These are phyloP conservation scores for Perognathus longimembris DNA, from an alignment of 2,113 vertebrate species.

Conservation along the genomic window DNA sequence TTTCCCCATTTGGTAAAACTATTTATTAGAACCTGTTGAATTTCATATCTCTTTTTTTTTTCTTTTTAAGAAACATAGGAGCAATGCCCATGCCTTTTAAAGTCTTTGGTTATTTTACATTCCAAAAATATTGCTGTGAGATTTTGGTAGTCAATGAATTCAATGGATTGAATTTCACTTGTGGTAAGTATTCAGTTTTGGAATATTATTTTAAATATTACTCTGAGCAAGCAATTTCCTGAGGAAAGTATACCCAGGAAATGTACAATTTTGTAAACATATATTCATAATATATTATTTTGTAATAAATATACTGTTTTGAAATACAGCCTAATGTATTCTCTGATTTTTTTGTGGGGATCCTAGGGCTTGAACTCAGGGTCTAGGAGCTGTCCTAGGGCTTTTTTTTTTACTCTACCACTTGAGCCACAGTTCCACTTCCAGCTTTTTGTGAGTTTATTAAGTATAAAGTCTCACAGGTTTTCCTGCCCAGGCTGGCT, in stretches of 20 bases:
- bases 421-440: too few species aligned
- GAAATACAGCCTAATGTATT: conserved; percentile 12
- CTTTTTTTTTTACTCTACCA: too few species aligned
- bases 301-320: conserved; percentile 29
- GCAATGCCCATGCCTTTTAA: conserved; percentile 94
- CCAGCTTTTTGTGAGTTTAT: too few species aligned
- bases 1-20: conserved; percentile 30
- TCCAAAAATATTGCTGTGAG: conserved; percentile 97
- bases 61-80: conserved; percentile 89
- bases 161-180: conserved; percentile 92
- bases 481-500: too few species aligned
- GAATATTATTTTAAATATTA: conserved; percentile 17
- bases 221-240: conserved; percentile 9
- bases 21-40: conserved; percentile 6
- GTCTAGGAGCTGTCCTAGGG: too few species aligned
- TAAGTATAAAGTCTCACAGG: too few species aligned
- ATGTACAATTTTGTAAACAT: neutral
- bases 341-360: too few species aligned
- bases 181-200: conserved; percentile 89
- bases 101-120: conserved; percentile 94
- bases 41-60: conserved; percentile 46
- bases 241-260: conserved; percentile 27
- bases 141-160: conserved; percentile 96
- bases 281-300: conserved; percentile 34
- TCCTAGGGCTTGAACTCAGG: too few species aligned